Base-by-base conservation (phyloP, 2,113 vertebrate species). In the Cyanoramphus novaezelandiae region DNA sequence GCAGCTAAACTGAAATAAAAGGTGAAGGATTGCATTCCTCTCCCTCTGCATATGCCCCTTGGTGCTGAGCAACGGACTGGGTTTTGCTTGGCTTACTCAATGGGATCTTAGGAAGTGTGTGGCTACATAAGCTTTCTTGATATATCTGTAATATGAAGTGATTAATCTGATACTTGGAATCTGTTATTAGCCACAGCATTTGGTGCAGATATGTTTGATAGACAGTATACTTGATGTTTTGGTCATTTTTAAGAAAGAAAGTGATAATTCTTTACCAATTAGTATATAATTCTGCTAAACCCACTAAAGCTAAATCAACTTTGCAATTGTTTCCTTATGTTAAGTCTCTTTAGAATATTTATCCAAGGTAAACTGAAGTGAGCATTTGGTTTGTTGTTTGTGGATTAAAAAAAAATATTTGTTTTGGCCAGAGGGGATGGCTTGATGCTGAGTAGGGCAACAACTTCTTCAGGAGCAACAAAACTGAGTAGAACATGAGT, bases 321-420 rank as follows among this genome's bases (percentile, higher is more conserved):
- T 20, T 64, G 43, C 27, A 81, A 3, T 83, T 11, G 10, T 92
- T 96, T 89, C 72, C 52, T 78, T 78, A 17, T 75, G 29, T 83
- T 78, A 75, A 60, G 35, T 79, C 68, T 43, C 35, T 67, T 67
- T 71, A 31, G 23, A 62, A 12, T 52, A 39, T 78, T 90, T 83
- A 71, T 75, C 72, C 49, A 87, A 79, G 72, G 41, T 25, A 75
- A 82, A 78, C 29, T 68, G 81, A 95, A 78, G 52, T 65, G 15
- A 95, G 74, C 44, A n/a, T 84, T 84, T 90, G 59, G 29, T 81
- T 83, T 94, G 55, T 84, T 81, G 17, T 94, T 60, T 88, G 69
- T 78, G 77, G 47, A 28, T 91, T 74, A 31, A 21, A 68, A 86
- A 79, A 43, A 28, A 85, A 60, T 46, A 47, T 19, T 92, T 95